Evolutionary conservation across 2,797 vertebrate species (phyloP).

Genomic region (Mus minutoides): DNA sequence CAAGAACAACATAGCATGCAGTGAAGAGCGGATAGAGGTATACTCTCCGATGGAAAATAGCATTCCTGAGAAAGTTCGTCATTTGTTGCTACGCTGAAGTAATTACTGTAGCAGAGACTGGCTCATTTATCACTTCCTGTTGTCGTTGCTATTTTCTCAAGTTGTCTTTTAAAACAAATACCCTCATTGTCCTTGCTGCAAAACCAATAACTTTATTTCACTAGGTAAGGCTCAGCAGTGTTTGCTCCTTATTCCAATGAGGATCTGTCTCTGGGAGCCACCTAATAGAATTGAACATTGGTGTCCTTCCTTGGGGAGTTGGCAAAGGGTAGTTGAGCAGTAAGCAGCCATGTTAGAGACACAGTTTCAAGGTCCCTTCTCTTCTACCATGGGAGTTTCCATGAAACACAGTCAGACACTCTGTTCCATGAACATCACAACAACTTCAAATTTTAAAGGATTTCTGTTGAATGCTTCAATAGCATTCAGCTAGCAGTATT

Average conservation of each 20-base stretch:
- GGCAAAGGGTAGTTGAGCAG: not conserved
- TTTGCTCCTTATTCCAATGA: not conserved
- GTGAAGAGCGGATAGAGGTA: conserved; percentile 16
- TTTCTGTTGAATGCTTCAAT: conserved; percentile 67
- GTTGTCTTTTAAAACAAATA: conserved; percentile 80
- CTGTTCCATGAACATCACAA: conserved; percentile 69
- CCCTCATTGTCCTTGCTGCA: conserved; percentile 72
- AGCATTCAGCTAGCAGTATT: conserved; percentile 72
- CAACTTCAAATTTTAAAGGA: conserved; percentile 70
- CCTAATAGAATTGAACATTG: not conserved
- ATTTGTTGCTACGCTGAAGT: conserved; percentile 80
- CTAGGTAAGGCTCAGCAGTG: not conserved
- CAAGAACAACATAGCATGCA: not conserved
- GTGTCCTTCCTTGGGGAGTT: not conserved
- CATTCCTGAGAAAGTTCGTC: conserved; percentile 68
- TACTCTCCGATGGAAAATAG: conserved; percentile 61
- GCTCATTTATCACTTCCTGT: conserved; percentile 79
- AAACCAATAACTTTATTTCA: conserved; percentile 79
- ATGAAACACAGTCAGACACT: conserved; percentile 22
- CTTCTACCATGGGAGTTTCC: not conserved
- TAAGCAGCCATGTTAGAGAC: not conserved
- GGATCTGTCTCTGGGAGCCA: not conserved
- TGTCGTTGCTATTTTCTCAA: conserved; percentile 73
- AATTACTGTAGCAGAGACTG: conserved; percentile 76
- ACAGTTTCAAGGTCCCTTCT: not conserved